Evolutionary conservation across 2,797 vertebrate species (phyloP).

Genomic region (Vultur gryphus): DNA sequence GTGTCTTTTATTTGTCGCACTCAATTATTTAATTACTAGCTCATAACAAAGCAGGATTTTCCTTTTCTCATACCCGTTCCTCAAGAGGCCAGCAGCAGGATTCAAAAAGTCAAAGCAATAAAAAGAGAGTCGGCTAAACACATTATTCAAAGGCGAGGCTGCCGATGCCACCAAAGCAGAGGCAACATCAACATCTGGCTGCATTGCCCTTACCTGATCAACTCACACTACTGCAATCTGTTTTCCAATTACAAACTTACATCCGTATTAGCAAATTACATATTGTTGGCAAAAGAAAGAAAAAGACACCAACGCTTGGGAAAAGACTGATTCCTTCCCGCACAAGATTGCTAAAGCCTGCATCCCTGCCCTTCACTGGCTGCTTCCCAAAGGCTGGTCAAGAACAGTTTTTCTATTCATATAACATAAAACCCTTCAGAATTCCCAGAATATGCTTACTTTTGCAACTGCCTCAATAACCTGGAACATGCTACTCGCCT

Average conservation of each 20-base stretch:
- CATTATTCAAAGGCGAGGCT: neutral
- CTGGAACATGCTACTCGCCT: fast-evolving
- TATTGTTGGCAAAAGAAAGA: neutral
- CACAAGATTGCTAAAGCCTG: neutral
- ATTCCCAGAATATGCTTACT: neutral
- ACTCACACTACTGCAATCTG: fast-evolving
- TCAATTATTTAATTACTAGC: neutral
- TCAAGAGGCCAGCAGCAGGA: neutral
- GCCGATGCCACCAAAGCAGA: neutral
- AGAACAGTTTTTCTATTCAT: neutral
- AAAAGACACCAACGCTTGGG: neutral
- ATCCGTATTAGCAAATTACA: neutral
- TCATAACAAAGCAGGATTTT: neutral
- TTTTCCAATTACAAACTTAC: neutral
- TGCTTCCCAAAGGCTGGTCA: neutral
- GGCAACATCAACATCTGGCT: neutral
- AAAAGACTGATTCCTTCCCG: neutral
- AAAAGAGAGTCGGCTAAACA: neutral
- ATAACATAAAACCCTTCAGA: neutral
- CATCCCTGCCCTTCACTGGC: neutral
- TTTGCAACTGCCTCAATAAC: neutral
- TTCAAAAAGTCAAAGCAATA: neutral
- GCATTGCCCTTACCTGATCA: fast-evolving
- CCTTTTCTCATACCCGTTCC: neutral
- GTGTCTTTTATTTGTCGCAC: neutral